Evolutionary conservation across 2,888 invertebrate genomes (phyloP).

Genomic region (Phyto melanocephala): DNA sequence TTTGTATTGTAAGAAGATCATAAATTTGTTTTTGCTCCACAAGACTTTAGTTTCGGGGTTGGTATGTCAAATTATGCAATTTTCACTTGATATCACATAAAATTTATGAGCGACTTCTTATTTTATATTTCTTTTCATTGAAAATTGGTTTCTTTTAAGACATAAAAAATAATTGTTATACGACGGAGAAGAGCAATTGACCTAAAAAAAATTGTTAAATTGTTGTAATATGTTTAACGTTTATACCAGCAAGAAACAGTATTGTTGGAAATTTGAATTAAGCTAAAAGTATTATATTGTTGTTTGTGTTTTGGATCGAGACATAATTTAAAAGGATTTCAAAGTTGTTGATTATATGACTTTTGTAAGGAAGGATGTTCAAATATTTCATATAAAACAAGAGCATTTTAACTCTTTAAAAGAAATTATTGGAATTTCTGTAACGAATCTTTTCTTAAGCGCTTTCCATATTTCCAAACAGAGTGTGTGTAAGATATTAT

Average conservation of each 20-base stretch:
- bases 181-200: slow-evolving; percentile 21
- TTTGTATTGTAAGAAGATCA: slow-evolving; percentile 16
- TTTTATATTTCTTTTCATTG: slow-evolving; percentile 21
- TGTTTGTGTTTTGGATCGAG: not conserved
- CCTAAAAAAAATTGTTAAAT: slow-evolving; percentile 25
- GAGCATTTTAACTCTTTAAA: too few relatives aligned
- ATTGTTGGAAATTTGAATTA: too few relatives aligned
- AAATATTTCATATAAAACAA: too few relatives aligned
- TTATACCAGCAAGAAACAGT: not conserved
- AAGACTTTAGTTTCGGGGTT: slow-evolving; percentile 43
- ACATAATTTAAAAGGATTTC: not conserved
- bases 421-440: too few relatives aligned
- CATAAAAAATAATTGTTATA: slow-evolving; percentile 22
- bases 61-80: slow-evolving; percentile 61
- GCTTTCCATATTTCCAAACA: too few relatives aligned
- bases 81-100: slow-evolving; percentile 59
- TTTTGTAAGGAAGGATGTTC: not conserved
- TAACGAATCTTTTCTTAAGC: too few relatives aligned
- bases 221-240: not conserved
- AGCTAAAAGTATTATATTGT: too few relatives aligned
- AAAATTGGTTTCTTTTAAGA: not conserved
- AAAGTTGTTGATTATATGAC: slow-evolving; percentile 13
- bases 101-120: slow-evolving; percentile 62
- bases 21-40: slow-evolving; percentile 32
- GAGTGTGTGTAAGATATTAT: too few relatives aligned